phyloP scores from a whole-genome alignment of 2,113 vertebrate genomes.

The Cynocephalus volans region DNA sequence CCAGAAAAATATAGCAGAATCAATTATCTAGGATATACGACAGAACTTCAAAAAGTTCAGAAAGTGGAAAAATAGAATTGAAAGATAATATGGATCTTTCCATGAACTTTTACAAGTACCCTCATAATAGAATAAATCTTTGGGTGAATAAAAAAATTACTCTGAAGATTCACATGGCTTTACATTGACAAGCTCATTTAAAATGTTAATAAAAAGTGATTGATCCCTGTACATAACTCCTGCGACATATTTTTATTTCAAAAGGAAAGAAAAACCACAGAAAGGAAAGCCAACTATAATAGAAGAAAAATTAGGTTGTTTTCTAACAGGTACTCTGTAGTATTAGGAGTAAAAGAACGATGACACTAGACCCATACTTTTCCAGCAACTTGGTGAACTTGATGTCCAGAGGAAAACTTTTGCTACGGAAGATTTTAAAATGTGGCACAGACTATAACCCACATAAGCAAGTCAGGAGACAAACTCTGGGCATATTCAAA shows the following conservation, averaged over 20 bases:
- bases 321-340: neutral
- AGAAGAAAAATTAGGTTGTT: neutral
- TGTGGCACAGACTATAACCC: neutral
- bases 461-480: neutral
- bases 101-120: too few relatives aligned
- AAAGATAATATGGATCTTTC: too few relatives aligned
- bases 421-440: neutral
- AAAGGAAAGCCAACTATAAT: neutral
- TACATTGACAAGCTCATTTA: neutral
- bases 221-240: neutral
- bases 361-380: neutral
- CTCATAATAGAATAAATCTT: neutral
- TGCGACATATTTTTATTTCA: constrained; percentile 58
- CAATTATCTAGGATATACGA: neutral
- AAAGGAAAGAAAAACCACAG: neutral
- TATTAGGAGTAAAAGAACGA: neutral
- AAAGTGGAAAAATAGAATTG: too few relatives aligned
- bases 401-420: neutral
- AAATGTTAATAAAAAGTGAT: neutral
- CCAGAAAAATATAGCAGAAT: neutral
- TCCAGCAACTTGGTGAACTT: neutral
- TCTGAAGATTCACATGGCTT: neutral
- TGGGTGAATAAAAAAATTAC: neutral
- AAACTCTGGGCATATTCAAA: neutral
- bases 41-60: too few relatives aligned